phyloP scores from a whole-genome alignment of 2,888 invertebrate genomes.

The Pammene fasciana region DNA sequence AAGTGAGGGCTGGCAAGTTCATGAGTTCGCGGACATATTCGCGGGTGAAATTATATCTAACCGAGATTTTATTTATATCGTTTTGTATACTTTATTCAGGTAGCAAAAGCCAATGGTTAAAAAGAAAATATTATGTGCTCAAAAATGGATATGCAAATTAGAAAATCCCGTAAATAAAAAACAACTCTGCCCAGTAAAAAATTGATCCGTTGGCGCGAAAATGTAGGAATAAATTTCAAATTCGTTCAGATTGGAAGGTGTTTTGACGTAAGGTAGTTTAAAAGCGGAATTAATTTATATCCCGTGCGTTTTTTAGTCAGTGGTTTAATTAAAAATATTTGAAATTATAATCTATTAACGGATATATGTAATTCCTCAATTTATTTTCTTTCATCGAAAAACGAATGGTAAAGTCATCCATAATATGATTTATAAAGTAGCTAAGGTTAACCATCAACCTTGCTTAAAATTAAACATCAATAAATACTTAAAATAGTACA shows the following conservation, averaged over 20 bases:
- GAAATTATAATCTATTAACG: background rate
- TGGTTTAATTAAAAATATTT: background rate
- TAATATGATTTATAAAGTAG: too few species aligned
- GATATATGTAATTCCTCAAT: too few species aligned
- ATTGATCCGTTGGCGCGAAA: constrained; percentile 14
- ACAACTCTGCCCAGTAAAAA: background rate
- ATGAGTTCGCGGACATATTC: too few species aligned
- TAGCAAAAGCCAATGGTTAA: background rate
- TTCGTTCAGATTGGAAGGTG: constrained; percentile 9
- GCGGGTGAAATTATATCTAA: too few species aligned
- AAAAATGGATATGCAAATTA: constrained; percentile 16
- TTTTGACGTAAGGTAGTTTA: constrained; percentile 22
- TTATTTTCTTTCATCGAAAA: too few species aligned
- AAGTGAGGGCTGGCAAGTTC: too few species aligned
- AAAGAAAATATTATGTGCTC: background rate
- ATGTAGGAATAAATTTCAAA: constrained; percentile 9
- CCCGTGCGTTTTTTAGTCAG: background rate
- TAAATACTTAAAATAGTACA: too few species aligned
- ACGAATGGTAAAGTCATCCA: too few species aligned
- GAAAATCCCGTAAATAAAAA: constrained; percentile 7
- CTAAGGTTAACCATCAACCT: too few species aligned
- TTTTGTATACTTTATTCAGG: background rate
- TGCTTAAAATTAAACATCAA: too few species aligned
- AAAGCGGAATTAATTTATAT: background rate
- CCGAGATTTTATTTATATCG: background rate